Evolutionary conservation across 2,113 vertebrate species (phyloP), one percentile per base, ranked within the genome.

Genomic region (Melierax canorus): DNA sequence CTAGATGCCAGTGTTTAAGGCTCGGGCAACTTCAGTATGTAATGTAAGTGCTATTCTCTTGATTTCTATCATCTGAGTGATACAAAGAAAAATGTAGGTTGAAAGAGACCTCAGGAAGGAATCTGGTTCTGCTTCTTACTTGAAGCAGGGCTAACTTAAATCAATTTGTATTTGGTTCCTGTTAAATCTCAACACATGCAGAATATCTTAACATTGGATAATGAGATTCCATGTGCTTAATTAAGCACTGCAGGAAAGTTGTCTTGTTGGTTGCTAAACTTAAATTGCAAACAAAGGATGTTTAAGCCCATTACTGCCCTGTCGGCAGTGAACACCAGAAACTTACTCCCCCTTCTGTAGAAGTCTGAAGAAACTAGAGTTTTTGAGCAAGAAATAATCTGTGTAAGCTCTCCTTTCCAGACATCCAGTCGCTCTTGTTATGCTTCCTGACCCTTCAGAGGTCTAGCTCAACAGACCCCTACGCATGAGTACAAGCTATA

Each of bases 401-500:
- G 16, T 0, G 0, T 66, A 41, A 64, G 27, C 19, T 90, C 50
- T 85, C 48, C 23, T 92, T 85, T 83, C 27, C 45, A 63, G 77
- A 34, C 46, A n/a, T 17, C 16, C 34, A 71, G 53, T 62, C n/a
- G 3, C n/a, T 72, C 29, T 41, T 50, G 32, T 60, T 48, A 3
- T 27, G 77, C 34, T 68, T 89, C 34, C 36, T 82, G 60, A 46
- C 19, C 27, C 36, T 78, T 46, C 46, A 67, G 60, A 81, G 45
- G 7, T 87, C 51, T 32, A 41, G 23, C 46, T 81, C n/a, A 38
- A 2, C 36, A 73, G 76, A 58, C 50, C 56, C 46, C 38, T 38
- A 1, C 18, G 4, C 17, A 7, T 0, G 1, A 71, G 23, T 27
- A 36, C n/a, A n/a, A 64, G 13, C 38, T 14, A 8, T 56, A 5